These are phyloP conservation scores for Poecilobothrus nobilitatus DNA, from an alignment of 2,888 invertebrate genomes.

Conservation along the genomic window DNA sequence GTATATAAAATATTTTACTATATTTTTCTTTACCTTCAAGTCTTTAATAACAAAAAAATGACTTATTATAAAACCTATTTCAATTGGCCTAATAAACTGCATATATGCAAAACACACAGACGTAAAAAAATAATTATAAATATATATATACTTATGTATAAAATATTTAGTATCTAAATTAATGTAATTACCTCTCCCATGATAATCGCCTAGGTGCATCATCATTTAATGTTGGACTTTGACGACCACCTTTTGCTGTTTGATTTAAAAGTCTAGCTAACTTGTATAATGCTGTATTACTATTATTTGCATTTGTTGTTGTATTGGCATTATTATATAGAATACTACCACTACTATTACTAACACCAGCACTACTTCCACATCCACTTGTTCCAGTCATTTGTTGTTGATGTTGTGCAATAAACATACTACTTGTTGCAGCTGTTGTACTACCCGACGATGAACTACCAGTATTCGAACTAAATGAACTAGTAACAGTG, in stretches of 20 bases:
- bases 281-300: slow-evolving; percentile 47
- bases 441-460: slow-evolving; percentile 22
- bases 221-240: slow-evolving; percentile 41
- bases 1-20: too few relatives aligned
- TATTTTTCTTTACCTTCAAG: too few relatives aligned
- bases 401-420: not conserved
- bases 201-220: slow-evolving; percentile 48
- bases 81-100: too few relatives aligned
- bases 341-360: slow-evolving; percentile 29
- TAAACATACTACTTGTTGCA: slow-evolving; percentile 20
- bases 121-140: too few relatives aligned
- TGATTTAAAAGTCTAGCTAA: slow-evolving; percentile 52
- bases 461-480: slow-evolving; percentile 13
- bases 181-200: slow-evolving; percentile 53
- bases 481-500: slow-evolving; percentile 8
- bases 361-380: slow-evolving; percentile 26
- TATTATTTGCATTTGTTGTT: slow-evolving; percentile 16
- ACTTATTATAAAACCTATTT: too few relatives aligned
- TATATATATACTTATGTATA: too few relatives aligned
- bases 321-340: slow-evolving; percentile 22
- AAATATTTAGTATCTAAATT: slow-evolving; percentile 21
- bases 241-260: slow-evolving; percentile 31
- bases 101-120: too few relatives aligned
- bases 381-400: slow-evolving; percentile 23
- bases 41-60: too few relatives aligned